Evolutionary conservation across 2,113 vertebrate species (phyloP), one percentile per base, ranked within the genome.

Genomic region (Vulpes ferrilata): DNA sequence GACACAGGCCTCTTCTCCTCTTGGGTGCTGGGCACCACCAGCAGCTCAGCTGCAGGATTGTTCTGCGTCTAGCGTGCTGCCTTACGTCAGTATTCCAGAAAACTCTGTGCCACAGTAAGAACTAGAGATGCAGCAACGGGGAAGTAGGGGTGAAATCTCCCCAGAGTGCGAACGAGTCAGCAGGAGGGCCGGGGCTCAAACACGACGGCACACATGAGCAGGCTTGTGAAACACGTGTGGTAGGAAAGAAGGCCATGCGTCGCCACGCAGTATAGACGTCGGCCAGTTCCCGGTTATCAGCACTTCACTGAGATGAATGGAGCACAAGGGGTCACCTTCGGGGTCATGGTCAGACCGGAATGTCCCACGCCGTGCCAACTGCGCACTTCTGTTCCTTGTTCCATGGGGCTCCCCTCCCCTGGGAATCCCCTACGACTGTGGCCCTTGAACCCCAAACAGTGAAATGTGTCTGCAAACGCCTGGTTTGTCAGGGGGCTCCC

Each of bases 211-310:
- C 73, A 27, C 2, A 43, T 43, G 43, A 43, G 43, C 43, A 48
- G 35, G 43, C 17, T 30, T 30, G 16, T 7, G 19, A 90, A 27
- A 32, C 5, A 69, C 2, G 5, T 1, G 13, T 3, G 23, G 35
- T 7, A 6, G 3, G 19, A 9, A 35, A 51, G 32, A 19, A 48
- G 25, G 43, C 43, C 0, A 48, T 22, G 3, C 6, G 0, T 9
- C 25, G 6, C 11, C 13, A 0, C 0, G 3, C 3, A 20, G 12
- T 3, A 6, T 0, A 13, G 2, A n/a, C 0, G 1, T 20, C 0
- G 7, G 15, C 30, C 11, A 19, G 13, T 15, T 55, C 22, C 20
- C 60, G 10, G 17, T 51, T 25, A 16, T 20, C 11, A 27, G 76
- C 3, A 3, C 65, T 59, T 32, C 0, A 35, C 51, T 20, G 27